These are phyloP conservation scores for Pachycephala philippinensis DNA, from an alignment of 2,113 vertebrate genomes.

Conservation along the genomic window DNA sequence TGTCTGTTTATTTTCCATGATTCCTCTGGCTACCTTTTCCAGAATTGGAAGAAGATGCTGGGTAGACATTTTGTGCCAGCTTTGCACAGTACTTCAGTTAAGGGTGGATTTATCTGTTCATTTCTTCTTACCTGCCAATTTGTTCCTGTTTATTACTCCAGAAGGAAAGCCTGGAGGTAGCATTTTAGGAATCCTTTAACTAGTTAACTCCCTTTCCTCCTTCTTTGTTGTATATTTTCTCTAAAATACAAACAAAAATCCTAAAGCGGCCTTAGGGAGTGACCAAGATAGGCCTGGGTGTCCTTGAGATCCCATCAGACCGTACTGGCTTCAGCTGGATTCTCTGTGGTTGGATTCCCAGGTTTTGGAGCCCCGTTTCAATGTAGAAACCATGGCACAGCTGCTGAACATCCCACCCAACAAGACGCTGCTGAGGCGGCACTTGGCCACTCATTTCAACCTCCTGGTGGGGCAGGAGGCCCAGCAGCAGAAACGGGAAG, in stretches of 20 bases:
- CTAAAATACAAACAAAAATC: neutral
- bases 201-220: neutral
- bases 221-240: neutral
- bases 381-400: slow-evolving; percentile 95
- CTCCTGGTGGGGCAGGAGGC: slow-evolving; percentile 89
- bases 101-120: neutral
- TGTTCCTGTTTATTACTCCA: neutral
- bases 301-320: neutral
- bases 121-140: neutral
- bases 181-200: neutral
- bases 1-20: neutral
- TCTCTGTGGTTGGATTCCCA: slow-evolving; percentile 48
- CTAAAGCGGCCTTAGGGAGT: neutral
- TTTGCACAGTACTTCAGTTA: neutral
- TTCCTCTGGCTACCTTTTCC: neutral
- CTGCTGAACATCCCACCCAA: slow-evolving; percentile 95
- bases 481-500: slow-evolving; percentile 90
- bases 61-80: neutral
- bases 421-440: slow-evolving; percentile 92
- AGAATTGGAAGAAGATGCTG: neutral
- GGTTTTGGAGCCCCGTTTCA: slow-evolving; percentile 96
- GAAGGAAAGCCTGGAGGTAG: neutral
- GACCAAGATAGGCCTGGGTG: neutral
- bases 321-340: neutral
- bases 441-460: slow-evolving; percentile 93